These are phyloP conservation scores for Chloropsis hardwickii DNA, from an alignment of 2,113 vertebrate species.

Conservation along the genomic window DNA sequence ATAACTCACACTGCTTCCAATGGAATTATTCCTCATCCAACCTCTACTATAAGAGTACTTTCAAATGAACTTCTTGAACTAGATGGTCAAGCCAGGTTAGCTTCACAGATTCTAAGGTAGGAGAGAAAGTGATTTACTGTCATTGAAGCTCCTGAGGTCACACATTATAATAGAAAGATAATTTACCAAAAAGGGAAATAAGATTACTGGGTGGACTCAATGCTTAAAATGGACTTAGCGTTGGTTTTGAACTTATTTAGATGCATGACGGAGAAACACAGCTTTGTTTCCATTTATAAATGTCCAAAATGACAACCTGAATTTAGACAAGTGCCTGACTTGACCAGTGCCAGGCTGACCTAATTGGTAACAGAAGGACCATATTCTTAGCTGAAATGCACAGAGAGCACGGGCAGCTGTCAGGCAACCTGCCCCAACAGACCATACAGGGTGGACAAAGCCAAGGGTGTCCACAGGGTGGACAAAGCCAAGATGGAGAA, in stretches of 20 bases:
- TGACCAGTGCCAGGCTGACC: constrained; percentile 29
- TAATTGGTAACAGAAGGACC: constrained; percentile 43
- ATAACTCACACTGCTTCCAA: not conserved
- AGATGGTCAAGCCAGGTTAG: not conserved
- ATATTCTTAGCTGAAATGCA: not conserved
- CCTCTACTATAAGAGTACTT: not conserved
- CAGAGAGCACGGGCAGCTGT: not conserved
- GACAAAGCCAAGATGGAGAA: not conserved
- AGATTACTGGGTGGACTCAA: constrained; percentile 66
- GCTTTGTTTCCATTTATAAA: constrained; percentile 58
- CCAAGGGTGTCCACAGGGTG: not conserved
- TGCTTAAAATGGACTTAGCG: constrained; percentile 62
- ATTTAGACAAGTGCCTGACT: constrained; percentile 33
- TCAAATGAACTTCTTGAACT: not conserved
- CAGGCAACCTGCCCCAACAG: not conserved
- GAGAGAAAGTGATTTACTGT: constrained; percentile 16
- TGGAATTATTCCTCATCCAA: not conserved
- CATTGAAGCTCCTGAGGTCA: not conserved
- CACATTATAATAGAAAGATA: constrained; percentile 2
- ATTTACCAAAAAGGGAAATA: constrained; percentile 49
- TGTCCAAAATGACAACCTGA: constrained; percentile 20
- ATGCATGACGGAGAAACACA: constrained; percentile 7
- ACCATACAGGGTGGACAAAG: not conserved
- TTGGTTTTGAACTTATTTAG: constrained; percentile 66
- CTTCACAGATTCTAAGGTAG: not conserved